These are phyloP conservation scores for Potorous gilbertii DNA, from an alignment of 2,797 vertebrate species.

Conservation along the genomic window DNA sequence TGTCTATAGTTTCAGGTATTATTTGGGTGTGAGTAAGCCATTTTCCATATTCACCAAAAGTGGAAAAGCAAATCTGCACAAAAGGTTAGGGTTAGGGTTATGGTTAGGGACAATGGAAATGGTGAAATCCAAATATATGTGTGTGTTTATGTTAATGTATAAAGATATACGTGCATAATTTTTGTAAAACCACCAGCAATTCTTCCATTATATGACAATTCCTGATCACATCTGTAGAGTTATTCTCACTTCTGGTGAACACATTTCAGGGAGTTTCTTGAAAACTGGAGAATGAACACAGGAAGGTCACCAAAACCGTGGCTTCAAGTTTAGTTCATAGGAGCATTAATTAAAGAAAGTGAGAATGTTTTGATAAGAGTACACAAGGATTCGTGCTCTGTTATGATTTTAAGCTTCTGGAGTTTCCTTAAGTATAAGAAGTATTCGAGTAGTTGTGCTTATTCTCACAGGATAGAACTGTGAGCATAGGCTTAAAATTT, in stretches of 20 bases:
- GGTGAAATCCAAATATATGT: background rate
- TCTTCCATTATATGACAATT: background rate
- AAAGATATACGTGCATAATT: background rate
- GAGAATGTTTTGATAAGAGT: background rate
- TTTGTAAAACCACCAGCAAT: background rate
- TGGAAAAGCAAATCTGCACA: background rate
- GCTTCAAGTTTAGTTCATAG: background rate
- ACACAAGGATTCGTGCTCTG: background rate
- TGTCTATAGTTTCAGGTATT: background rate
- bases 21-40: background rate
- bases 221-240: fast-evolving
- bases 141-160: background rate
- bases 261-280: background rate
- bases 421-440: background rate
- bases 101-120: background rate
- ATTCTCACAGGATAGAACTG: background rate
- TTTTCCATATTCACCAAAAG: background rate
- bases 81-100: too few relatives aligned
- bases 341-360: background rate
- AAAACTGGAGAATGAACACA: background rate
- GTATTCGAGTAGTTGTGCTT: background rate
- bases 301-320: background rate
- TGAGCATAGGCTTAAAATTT: background rate
- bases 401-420: background rate
- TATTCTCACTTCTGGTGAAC: background rate